Evolutionary conservation across 2,888 invertebrate species (phyloP).

Genomic region (Chrysolina americana): DNA sequence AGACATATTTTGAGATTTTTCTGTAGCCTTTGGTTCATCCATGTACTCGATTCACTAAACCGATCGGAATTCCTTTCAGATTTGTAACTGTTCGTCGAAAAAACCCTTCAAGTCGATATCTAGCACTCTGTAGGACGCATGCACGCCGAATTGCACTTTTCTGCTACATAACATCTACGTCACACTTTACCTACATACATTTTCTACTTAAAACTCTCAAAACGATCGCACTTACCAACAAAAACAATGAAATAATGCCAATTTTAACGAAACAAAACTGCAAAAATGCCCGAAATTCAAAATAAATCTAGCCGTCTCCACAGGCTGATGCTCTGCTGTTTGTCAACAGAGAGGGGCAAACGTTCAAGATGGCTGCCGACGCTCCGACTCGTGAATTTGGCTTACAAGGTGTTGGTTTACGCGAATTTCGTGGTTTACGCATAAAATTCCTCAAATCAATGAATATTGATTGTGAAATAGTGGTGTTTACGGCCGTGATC

Average conservation of each 20-base stretch:
- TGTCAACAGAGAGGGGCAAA: constrained; percentile 58
- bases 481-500: neutral
- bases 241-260: constrained; percentile 50
- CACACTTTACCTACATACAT: constrained; percentile 52
- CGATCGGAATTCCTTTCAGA: neutral
- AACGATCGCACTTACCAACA: constrained; percentile 55
- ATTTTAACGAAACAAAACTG: constrained; percentile 54
- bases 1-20: neutral
- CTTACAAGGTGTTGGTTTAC: constrained; percentile 37
- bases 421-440: constrained; percentile 21
- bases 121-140: constrained; percentile 45
- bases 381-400: constrained; percentile 53
- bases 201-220: constrained; percentile 49
- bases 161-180: constrained; percentile 45
- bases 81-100: neutral
- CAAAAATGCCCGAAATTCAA: constrained; percentile 50
- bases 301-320: constrained; percentile 48
- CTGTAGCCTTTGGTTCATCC: neutral
- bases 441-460: neutral
- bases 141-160: constrained; percentile 48
- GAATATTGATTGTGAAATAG: neutral
- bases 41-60: neutral
- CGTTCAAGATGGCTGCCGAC: constrained; percentile 64
- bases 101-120: constrained; percentile 22
- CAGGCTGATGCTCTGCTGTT: constrained; percentile 42